A percentile compares a stretch with the other conserved stretches of the same genome.
Evolutionary conservation across 2,113 vertebrate genomes (phyloP).

Genomic region (Poeciliopsis retropinna): DNA sequence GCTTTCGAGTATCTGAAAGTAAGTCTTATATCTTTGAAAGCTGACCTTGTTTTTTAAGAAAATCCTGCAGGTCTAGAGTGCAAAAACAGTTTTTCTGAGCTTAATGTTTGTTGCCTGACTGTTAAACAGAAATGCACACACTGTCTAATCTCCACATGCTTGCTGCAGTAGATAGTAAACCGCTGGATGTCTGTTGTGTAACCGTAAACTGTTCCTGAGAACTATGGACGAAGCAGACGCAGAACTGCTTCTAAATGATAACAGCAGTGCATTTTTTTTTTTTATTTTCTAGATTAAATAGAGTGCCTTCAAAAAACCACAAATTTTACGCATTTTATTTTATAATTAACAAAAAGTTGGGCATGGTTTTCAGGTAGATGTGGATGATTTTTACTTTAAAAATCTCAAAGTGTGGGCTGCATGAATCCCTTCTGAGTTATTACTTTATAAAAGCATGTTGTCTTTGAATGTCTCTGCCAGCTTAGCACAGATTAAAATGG

Average conservation of each 20-base stretch:
- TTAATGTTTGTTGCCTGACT: constrained; percentile 36
- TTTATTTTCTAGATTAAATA: constrained; percentile 24
- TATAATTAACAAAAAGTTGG: not conserved
- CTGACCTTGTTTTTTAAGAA: constrained; percentile 56
- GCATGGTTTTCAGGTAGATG: not conserved
- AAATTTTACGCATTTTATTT: not conserved
- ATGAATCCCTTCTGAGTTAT: not conserved
- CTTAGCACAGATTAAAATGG: not conserved
- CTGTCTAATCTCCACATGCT: constrained; percentile 55
- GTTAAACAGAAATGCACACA: constrained; percentile 42
- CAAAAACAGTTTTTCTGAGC: constrained; percentile 29
- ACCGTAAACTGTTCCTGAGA: constrained; percentile 34
- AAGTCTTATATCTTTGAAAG: constrained; percentile 66
- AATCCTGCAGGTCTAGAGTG: not conserved
- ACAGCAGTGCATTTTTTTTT: constrained; percentile 44
- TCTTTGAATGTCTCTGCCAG: not conserved
- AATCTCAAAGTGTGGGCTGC: not conserved
- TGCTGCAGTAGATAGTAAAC: constrained; percentile 49
- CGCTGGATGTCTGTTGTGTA: constrained; percentile 31
- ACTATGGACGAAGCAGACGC: constrained; percentile 25
- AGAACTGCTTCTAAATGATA: constrained; percentile 52
- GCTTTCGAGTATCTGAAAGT: constrained; percentile 47
- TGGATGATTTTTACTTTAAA: not conserved
- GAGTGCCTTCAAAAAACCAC: not conserved
- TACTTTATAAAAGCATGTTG: not conserved